Percentiles rank a stretch among this genome's conserved stretches.
These are phyloP conservation scores for Maniola jurtina DNA, from an alignment of 1,140 invertebrate genomes.

Conservation along the genomic window DNA sequence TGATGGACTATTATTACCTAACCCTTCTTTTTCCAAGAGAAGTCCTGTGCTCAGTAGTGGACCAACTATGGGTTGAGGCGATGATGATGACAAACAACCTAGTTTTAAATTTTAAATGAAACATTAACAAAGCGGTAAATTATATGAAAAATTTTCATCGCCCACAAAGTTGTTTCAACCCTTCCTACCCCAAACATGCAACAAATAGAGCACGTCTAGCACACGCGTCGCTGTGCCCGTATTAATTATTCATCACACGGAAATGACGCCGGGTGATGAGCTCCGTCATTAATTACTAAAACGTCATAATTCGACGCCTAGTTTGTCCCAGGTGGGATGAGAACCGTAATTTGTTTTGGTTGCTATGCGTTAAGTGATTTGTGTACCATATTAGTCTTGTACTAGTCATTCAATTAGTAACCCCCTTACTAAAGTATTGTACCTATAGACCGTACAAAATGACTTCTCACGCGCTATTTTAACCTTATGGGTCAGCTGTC, in stretches of 20 bases:
- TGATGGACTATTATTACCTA: no score
- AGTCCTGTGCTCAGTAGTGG: no score
- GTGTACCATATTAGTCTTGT: conserved; percentile 5
- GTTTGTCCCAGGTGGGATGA: conserved; percentile 49
- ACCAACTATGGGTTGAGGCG: no score
- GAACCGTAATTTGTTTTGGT: conserved; percentile 35
- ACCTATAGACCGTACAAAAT: no score
- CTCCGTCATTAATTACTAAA: conserved; percentile 53
- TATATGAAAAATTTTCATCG: background rate
- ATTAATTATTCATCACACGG: conserved; percentile 37
- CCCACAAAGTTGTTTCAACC: conserved; percentile 6
- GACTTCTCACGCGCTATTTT: no score
- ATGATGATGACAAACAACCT: no score
- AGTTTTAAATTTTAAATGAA: no score
- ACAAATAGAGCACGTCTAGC: conserved; percentile 23
- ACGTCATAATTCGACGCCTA: conserved; percentile 47
- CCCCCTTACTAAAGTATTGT: no score
- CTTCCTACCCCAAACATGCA: background rate
- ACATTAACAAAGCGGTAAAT: background rate
- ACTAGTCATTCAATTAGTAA: background rate
- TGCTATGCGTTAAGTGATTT: conserved; percentile 18
- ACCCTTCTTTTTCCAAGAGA: no score
- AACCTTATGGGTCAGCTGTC: no score
- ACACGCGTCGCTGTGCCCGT: conserved; percentile 20
- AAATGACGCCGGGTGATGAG: conserved; percentile 34